Percentiles rank a stretch among this genome's conserved stretches.
phyloP scores from a whole-genome alignment of 2,113 vertebrate species.

The Boleophthalmus pectinirostris region DNA sequence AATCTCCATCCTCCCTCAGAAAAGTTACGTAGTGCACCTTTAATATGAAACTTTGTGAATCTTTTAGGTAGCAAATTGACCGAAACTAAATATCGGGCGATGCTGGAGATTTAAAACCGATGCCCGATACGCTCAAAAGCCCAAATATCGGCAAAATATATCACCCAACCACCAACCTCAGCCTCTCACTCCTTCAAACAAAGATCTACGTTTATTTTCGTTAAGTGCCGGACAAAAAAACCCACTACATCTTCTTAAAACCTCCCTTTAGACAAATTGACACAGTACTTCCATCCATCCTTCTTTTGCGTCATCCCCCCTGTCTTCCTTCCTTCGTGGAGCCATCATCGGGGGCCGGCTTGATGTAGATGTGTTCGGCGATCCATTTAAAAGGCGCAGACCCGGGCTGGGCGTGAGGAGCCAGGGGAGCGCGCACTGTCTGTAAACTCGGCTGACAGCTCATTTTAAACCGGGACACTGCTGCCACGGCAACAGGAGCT shows the following conservation, averaged over 20 bases:
- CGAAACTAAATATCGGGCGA: no score
- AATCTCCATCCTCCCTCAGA: no score
- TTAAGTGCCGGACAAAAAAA: no score
- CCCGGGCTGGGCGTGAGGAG: background rate
- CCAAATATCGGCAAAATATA: no score
- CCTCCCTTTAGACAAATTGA: background rate
- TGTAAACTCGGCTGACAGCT: conserved; percentile 15
- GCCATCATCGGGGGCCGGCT: background rate
- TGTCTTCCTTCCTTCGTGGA: background rate
- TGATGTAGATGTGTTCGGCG: conserved; percentile 4
- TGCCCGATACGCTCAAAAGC: no score
- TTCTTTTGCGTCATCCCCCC: background rate
- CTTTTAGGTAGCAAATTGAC: no score
- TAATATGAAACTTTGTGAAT: no score
- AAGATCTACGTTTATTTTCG: no score
- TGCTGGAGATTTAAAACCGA: no score
- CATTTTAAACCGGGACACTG: conserved; percentile 20
- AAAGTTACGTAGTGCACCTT: no score
- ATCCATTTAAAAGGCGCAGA: background rate
- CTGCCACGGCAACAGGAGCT: background rate
- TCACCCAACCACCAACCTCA: no score
- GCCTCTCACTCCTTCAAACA: no score
- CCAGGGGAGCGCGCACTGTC: background rate
- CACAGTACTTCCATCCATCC: background rate
- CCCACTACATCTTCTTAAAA: background rate